These are phyloP conservation scores for Cossypha polioptera DNA, from an alignment of 2,797 vertebrate genomes.

Conservation along the genomic window DNA sequence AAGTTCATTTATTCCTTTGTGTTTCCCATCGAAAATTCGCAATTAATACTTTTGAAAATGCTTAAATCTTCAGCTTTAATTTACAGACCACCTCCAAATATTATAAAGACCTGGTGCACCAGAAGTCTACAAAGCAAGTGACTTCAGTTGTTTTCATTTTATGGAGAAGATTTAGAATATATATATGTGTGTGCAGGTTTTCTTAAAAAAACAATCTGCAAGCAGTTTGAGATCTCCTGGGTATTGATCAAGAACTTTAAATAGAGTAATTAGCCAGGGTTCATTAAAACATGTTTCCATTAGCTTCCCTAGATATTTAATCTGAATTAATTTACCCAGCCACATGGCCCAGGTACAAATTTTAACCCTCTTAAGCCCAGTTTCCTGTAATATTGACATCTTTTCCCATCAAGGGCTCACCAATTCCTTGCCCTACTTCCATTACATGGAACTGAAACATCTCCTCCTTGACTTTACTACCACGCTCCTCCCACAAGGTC, in stretches of 20 bases:
- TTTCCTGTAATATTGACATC: neutral
- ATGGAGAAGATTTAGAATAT: neutral
- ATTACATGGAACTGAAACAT: neutral
- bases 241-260: conserved; percentile 51
- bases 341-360: neutral
- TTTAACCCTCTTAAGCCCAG: neutral
- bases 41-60: neutral
- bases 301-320: neutral
- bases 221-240: neutral
- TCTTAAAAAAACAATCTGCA: neutral
- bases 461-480: neutral
- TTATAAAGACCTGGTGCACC: neutral
- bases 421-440: neutral
- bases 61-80: neutral
- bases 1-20: neutral
- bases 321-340: conserved; percentile 21
- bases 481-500: neutral
- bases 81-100: neutral
- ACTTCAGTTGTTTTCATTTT: conserved; percentile 1
- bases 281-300: conserved; percentile 45
- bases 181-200: neutral
- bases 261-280: conserved; percentile 35
- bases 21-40: neutral
- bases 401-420: neutral
- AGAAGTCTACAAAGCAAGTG: neutral